Percentiles rank a stretch among this genome's conserved stretches.
phyloP scores from a whole-genome alignment of 2,888 invertebrate species.

The Clivina fossor region DNA sequence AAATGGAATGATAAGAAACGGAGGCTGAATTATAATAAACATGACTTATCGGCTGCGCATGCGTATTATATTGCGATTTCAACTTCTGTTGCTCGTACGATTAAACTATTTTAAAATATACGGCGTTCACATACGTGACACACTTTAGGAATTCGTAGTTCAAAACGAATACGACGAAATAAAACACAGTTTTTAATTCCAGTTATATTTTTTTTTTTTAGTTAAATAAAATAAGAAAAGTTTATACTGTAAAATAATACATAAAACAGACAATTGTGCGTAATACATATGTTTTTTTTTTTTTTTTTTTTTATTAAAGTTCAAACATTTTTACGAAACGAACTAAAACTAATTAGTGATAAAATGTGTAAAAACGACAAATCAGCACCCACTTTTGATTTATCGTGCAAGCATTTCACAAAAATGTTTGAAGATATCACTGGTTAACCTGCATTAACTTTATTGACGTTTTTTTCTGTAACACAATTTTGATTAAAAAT shows the following conservation, averaged over 20 bases:
- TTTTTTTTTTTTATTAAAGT: conserved; percentile 6
- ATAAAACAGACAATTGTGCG: conserved; percentile 9
- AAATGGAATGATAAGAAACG: too few species aligned
- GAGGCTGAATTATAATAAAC: too few species aligned
- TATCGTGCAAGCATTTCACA: conserved; percentile 13
- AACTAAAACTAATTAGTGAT: neutral
- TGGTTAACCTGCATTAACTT: neutral
- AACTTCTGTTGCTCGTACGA: too few species aligned
- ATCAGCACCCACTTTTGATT: conserved; percentile 27
- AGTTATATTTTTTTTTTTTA: conserved; percentile 30
- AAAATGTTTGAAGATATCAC: conserved; percentile 9
- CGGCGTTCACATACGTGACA: too few species aligned
- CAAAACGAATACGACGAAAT: too few species aligned
- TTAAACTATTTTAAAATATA: too few species aligned
- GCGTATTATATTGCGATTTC: too few species aligned
- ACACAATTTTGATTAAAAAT: conserved; percentile 17
- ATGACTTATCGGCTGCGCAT: too few species aligned
- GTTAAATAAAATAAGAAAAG: conserved; percentile 31
- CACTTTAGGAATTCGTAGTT: too few species aligned
- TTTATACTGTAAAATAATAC: conserved; percentile 28
- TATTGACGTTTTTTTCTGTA: conserved; percentile 1
- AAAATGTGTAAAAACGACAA: conserved; percentile 9
- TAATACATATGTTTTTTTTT: neutral
- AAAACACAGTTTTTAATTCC: conserved; percentile 21
- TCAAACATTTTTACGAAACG: conserved; percentile 21